Evolutionary conservation across 2,797 vertebrate species (phyloP).

Genomic region (Diplodus puntazzo): DNA sequence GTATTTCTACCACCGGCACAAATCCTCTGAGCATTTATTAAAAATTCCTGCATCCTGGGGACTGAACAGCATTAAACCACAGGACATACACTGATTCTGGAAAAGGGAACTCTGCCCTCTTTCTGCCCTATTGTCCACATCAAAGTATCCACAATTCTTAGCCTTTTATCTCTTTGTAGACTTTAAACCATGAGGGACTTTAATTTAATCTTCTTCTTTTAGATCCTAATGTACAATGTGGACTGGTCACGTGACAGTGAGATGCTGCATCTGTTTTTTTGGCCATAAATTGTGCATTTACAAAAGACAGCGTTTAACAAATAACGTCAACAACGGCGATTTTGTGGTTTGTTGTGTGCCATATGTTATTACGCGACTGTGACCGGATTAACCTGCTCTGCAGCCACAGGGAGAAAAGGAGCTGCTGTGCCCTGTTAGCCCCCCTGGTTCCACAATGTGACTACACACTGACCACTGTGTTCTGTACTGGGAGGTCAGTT

Average conservation of each 20-base stretch:
- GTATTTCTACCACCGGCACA: constrained; percentile 36
- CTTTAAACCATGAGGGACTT: neutral
- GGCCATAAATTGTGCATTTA: neutral
- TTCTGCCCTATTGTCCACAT: constrained; percentile 1
- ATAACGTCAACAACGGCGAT: neutral
- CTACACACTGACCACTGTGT: neutral
- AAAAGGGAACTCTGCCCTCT: neutral
- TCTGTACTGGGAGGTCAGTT: neutral
- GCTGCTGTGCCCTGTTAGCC: too few relatives aligned
- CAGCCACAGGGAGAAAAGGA: neutral
- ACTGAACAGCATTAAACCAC: constrained; percentile 39
- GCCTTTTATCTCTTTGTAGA: neutral
- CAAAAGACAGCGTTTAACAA: neutral
- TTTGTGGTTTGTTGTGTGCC: neutral
- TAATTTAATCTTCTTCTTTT: neutral
- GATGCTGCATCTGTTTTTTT: neutral
- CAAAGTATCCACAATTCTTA: neutral
- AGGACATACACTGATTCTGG: constrained; percentile 23
- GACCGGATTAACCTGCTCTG: neutral
- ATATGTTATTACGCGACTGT: too few relatives aligned
- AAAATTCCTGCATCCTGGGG: constrained; percentile 72
- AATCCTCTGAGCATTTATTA: constrained; percentile 73
- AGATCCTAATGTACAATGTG: neutral
- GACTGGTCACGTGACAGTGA: neutral
- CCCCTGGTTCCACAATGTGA: neutral